Base-by-base conservation (phyloP, 2,797 vertebrate genomes). In the Spinus pinus region DNA sequence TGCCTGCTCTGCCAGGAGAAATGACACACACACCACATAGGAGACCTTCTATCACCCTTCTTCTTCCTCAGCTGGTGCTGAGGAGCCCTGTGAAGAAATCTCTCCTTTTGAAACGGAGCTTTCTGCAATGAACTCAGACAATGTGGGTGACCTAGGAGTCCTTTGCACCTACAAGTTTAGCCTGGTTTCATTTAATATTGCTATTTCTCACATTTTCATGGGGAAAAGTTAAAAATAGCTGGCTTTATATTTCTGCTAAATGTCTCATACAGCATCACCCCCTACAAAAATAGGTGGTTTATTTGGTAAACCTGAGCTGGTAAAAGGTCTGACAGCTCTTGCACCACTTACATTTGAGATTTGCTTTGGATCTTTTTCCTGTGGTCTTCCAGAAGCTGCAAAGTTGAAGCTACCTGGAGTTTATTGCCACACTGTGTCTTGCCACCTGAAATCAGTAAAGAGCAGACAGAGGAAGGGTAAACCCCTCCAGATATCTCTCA, bases 401-500 rank as follows among this genome's bases (percentile, higher is more conserved):
- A 61, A 86, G 14, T 21, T 4, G 4, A 67, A 77, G 27, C 35
- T 42, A 2, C 56, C 18, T 31, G 16, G 35, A 66, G 4, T 74
- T 88, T 10, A 49, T 21, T 46, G 31, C 33, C 9, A 23, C 30
- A 2, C 25, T 28, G 8, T 22, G 18, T 30, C 61, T 61, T 50
- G n/a, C 47, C n/a, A 1, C 5, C 18, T 50, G 44, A 74, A 66
- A 41, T 41, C 46, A 44, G 3, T 12, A 11, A 53, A 39, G 1
- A 80, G 47, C 24, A 70, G 35, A 6, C 3, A 69, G 30, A 35
- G 33, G 25, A 53, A 86, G 33, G 18, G 35, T 51, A 30, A 81
- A 46, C 2, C 9, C 7, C 7, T 28, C 14, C 7, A 2, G 18
- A 6, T 31, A 25, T 1, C 47, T 35, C 8, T 7, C 1, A 3